These are phyloP conservation scores for Tethea ocularis DNA, from an alignment of 2,888 invertebrate genomes.

Conservation along the genomic window DNA sequence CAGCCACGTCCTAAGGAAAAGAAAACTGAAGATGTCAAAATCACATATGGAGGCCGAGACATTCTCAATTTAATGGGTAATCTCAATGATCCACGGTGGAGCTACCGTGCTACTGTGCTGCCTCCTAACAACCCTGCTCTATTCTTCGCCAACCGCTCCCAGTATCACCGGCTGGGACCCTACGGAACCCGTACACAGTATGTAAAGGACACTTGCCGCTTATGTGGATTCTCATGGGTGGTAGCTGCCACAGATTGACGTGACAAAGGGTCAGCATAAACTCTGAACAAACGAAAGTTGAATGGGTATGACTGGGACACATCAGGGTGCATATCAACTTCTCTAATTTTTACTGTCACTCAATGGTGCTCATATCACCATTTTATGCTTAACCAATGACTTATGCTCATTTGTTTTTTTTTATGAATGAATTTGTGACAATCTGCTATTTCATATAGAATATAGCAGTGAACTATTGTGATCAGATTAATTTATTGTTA, in stretches of 20 bases:
- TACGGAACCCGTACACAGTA: conserved; percentile 83
- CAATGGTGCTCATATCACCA: conserved; percentile 49
- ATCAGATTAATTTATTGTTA: conserved; percentile 22
- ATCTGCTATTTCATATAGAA: conserved; percentile 30
- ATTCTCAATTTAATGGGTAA: conserved; percentile 84
- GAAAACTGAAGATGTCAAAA: conserved; percentile 66
- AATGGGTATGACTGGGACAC: conserved; percentile 71
- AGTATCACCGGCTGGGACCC: conserved; percentile 84
- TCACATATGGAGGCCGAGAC: conserved; percentile 81
- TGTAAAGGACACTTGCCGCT: conserved; percentile 79
- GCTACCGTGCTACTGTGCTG: conserved; percentile 79
- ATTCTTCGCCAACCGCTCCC: conserved; percentile 85
- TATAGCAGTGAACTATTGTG: conserved; percentile 22
- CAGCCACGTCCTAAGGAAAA: conserved; percentile 74
- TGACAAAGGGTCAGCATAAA: conserved; percentile 56
- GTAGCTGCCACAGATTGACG: conserved; percentile 76
- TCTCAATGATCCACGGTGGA: conserved; percentile 81
- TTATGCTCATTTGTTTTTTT: conserved; percentile 49
- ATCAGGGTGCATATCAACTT: conserved; percentile 68
- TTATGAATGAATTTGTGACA: conserved; percentile 40
- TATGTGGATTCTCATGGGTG: conserved; percentile 80
- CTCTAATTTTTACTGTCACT: conserved; percentile 51
- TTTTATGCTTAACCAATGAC: conserved; percentile 48
- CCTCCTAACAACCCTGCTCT: conserved; percentile 82
- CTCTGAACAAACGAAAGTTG: conserved; percentile 65